These are phyloP conservation scores for Hemibates koningsi DNA, from an alignment of 2,113 vertebrate genomes.

Conservation along the genomic window DNA sequence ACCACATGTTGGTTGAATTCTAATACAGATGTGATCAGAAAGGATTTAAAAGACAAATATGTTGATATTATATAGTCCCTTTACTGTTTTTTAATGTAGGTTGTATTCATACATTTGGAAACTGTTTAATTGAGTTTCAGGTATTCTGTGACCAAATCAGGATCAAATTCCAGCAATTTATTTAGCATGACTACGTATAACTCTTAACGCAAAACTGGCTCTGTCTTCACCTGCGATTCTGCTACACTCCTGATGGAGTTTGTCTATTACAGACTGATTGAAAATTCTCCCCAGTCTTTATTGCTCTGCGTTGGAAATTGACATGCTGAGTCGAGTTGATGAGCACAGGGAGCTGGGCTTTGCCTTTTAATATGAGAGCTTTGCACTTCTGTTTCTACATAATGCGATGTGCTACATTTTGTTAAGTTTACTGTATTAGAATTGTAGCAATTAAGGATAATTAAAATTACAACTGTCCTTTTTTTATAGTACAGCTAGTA, in stretches of 20 bases:
- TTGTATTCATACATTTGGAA: not conserved
- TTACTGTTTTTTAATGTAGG: not conserved
- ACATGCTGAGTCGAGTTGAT: constrained; percentile 14
- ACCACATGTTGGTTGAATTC: not conserved
- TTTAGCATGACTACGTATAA: not conserved
- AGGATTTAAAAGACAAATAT: not conserved
- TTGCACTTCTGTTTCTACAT: not conserved
- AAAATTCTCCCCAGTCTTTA: not conserved
- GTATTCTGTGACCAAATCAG: not conserved
- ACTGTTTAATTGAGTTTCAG: not conserved
- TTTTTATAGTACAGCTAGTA: not conserved
- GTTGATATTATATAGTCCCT: not conserved
- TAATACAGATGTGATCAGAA: not conserved
- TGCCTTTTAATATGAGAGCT: not conserved
- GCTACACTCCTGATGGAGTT: not conserved
- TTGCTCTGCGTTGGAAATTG: not conserved
- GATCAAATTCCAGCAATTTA: not conserved
- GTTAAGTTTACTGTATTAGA: not conserved
- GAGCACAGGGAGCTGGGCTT: constrained; percentile 1
- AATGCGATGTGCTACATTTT: not conserved
- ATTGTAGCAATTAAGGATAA: constrained; percentile 2
- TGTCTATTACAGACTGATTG: not conserved
- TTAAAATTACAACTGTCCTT: not conserved
- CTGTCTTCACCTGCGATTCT: not conserved
- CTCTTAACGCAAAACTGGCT: not conserved